phyloP scores from a whole-genome alignment of 2,797 vertebrate species.

The Botia kubotai region DNA sequence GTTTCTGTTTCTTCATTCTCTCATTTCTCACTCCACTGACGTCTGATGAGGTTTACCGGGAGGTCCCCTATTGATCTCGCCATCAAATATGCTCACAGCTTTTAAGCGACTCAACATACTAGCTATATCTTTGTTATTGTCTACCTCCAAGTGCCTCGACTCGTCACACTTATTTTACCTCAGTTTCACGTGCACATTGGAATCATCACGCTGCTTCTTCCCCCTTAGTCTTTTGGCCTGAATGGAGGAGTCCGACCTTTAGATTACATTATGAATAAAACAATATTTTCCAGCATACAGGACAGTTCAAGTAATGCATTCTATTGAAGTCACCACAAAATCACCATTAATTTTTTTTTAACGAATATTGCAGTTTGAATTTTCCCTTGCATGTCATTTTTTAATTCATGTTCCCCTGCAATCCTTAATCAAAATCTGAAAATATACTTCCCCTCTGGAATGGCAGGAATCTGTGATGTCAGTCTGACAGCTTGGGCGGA shows the following conservation, averaged over 20 bases:
- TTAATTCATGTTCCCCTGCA: no score
- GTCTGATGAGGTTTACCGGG: constrained; percentile 38
- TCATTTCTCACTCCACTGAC: constrained; percentile 46
- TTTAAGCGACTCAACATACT: constrained; percentile 7
- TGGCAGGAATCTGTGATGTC: no score
- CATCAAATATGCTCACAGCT: constrained; percentile 14
- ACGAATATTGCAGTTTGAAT: no score
- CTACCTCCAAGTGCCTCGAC: constrained; percentile 6
- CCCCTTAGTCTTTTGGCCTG: not conserved
- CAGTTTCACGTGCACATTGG: not conserved
- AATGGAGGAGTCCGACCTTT: not conserved
- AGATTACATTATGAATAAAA: not conserved
- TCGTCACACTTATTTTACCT: not conserved
- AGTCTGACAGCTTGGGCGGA: no score
- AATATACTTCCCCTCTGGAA: no score
- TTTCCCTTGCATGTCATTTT: no score
- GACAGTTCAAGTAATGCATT: not conserved
- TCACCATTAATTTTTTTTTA: no score
- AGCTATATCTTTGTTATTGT: constrained; percentile 30
- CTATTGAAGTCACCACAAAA: no score
- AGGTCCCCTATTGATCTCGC: constrained; percentile 22
- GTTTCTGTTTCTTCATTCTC: constrained; percentile 22
- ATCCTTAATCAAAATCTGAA: no score
- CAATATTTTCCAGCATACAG: not conserved
- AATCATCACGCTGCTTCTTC: not conserved